These are phyloP conservation scores for Heterotilapia buettikoferi DNA, from an alignment of 2,113 vertebrate genomes.

Conservation along the genomic window DNA sequence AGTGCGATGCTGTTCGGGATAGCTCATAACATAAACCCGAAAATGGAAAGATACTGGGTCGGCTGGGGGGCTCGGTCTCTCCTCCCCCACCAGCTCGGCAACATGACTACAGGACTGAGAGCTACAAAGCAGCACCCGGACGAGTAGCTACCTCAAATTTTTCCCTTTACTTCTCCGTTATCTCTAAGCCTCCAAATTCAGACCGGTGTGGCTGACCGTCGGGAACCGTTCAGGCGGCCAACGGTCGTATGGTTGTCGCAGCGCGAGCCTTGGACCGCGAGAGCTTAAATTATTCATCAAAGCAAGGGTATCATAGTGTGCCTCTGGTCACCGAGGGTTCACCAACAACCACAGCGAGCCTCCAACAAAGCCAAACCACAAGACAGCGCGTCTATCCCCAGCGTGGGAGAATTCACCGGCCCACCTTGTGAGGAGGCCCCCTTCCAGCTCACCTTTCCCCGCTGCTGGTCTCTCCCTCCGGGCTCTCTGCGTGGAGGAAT, in stretches of 20 bases:
- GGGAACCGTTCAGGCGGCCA: constrained; percentile 63
- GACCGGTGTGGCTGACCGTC: constrained; percentile 23
- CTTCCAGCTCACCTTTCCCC: constrained; percentile 8
- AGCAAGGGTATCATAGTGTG: constrained; percentile 50
- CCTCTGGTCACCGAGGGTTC: constrained; percentile 23
- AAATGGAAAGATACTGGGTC: constrained; percentile 22
- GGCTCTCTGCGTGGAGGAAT: constrained; percentile 57
- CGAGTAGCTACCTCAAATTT: neutral
- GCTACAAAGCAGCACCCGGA: neutral
- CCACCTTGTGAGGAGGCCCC: constrained; percentile 12
- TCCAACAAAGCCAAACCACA: neutral
- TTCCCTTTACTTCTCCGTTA: no score
- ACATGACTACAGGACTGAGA: constrained; percentile 69
- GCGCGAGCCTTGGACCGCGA: constrained; percentile 21
- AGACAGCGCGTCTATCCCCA: neutral
- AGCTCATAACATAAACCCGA: constrained; percentile 26
- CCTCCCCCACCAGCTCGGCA: constrained; percentile 65
- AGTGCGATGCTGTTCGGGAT: neutral
- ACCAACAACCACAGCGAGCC: neutral
- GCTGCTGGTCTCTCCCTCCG: neutral
- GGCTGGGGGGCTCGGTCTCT: constrained; percentile 38
- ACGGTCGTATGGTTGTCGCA: neutral
- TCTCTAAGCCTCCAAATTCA: neutral
- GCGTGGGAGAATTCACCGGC: neutral
- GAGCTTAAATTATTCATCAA: constrained; percentile 61